Evolutionary conservation across 2,797 vertebrate genomes (phyloP), one percentile per base, ranked within the genome.

Genomic region (Chaetodon trifasciatus): DNA sequence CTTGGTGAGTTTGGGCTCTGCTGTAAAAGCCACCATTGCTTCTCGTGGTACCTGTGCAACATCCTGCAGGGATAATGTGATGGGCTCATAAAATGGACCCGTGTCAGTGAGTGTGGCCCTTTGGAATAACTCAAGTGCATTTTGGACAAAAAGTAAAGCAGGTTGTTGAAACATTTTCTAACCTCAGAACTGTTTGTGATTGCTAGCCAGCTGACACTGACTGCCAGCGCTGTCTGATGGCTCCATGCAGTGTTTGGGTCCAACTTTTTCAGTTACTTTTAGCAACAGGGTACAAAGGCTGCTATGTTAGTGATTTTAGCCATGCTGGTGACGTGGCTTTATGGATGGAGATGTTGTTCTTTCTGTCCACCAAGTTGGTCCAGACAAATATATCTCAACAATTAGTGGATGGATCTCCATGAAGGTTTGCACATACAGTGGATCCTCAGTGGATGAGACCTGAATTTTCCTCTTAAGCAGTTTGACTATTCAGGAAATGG

Each of bases 51-150:
- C 78, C 70, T 49, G 39, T 70, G 61, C 46, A 70, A 53, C 73
- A 81, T 81, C 84, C 62, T 70, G 73, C 76, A 70, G 60, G 53
- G 71, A 67, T 75, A 63, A 80, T 88, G 83, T 84, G 61, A 86
- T 75, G 56, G 68, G 58, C 68, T 84, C 52, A 50, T 76, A 57
- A 79, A 76, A 74, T 5, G n/a, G n/a, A n/a, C n/a, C n/a, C n/a
- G 6, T 68, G 72, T 63, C 60, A 23, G 79, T 4, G 1, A 65
- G 32, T 49, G 47, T 70, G 76, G 74, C 67, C 24, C n/a, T 81
- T 44, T 72, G 80, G 77, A 70, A 78, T 60, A 56, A 64, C 68
- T 76, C 50, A 42, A 13, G 8, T 69, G 44, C 5, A 57, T 85
- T 81, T 70, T 79, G 69, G 70, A 71, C 49, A 70, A 74, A 21